phyloP scores from a whole-genome alignment of 2,113 vertebrate genomes.

The Aphelocoma coerulescens region DNA sequence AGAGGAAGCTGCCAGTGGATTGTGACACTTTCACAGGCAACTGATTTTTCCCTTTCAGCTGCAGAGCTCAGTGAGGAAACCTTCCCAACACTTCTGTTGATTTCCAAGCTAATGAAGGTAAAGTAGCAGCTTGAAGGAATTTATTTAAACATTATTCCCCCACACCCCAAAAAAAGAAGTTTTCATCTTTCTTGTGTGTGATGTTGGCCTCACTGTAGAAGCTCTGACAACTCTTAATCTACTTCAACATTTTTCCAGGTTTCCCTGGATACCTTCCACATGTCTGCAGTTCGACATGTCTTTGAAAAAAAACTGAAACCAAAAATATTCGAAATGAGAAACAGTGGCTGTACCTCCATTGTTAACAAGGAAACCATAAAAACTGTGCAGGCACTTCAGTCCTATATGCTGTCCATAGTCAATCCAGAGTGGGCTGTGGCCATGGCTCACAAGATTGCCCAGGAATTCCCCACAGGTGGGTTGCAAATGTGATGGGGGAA shows the following conservation, averaged over 20 bases:
- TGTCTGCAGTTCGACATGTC: conserved; percentile 83
- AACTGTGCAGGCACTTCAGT: conserved; percentile 81
- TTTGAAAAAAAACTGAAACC: conserved; percentile 90
- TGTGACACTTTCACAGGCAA: background rate
- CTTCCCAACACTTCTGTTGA: conserved; percentile 88
- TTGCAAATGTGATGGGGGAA: background rate
- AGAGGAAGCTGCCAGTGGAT: background rate
- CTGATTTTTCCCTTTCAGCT: conserved; percentile 69
- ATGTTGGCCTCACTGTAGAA: background rate
- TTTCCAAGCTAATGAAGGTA: conserved; percentile 97
- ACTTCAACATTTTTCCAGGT: conserved; percentile 67
- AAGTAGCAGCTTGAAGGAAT: background rate
- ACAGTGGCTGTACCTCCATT: conserved; percentile 48
- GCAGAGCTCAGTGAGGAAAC: conserved; percentile 91
- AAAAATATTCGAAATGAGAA: conserved; percentile 77
- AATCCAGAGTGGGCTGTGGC: conserved; percentile 90
- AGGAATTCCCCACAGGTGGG: conserved; percentile 89
- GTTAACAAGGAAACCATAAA: conserved; percentile 71
- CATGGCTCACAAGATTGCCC: conserved; percentile 86
- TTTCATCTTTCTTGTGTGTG: background rate
- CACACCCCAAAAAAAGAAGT: background rate
- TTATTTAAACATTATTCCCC: background rate
- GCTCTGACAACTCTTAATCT: background rate
- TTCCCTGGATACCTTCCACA: conserved; percentile 87
- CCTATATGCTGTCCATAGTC: conserved; percentile 84